Percentiles rank a stretch among this genome's conserved stretches.
Evolutionary conservation across 2,797 vertebrate species (phyloP).

Genomic region (Gadopsis bispinosus): DNA sequence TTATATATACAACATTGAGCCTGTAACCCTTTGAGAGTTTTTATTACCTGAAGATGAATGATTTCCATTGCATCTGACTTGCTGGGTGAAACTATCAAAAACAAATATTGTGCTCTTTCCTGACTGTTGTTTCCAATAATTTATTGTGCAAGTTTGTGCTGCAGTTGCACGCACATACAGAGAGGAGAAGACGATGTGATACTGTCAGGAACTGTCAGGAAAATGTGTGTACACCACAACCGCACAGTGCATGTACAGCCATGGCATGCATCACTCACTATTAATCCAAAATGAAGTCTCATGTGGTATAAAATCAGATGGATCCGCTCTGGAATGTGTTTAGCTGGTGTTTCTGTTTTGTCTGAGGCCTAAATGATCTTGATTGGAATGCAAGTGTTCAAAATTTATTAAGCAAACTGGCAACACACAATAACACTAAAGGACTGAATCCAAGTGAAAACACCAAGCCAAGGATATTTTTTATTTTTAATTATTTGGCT

Average conservation of each 20-base stretch:
- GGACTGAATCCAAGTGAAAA: slow-evolving; percentile 17
- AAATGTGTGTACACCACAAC: not conserved
- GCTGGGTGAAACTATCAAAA: slow-evolving; percentile 2
- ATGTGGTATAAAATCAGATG: slow-evolving; percentile 36
- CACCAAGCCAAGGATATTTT: slow-evolving; percentile 14
- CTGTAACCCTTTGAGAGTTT: slow-evolving; percentile 24
- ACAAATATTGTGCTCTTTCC: slow-evolving; percentile 15
- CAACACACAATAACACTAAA: slow-evolving; percentile 43
- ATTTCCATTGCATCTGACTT: slow-evolving; percentile 29
- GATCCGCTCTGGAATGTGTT: slow-evolving; percentile 43
- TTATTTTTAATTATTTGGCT: slow-evolving; percentile 57
- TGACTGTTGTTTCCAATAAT: slow-evolving; percentile 11
- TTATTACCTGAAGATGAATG: slow-evolving; percentile 53
- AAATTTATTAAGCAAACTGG: slow-evolving; percentile 58
- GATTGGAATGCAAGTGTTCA: slow-evolving; percentile 56
- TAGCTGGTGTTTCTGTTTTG: slow-evolving; percentile 47
- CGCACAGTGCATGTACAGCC: not conserved
- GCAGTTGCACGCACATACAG: slow-evolving; percentile 6
- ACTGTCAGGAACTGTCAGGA: not conserved
- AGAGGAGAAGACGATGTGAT: not conserved
- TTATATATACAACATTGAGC: slow-evolving; percentile 8
- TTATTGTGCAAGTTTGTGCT: slow-evolving; percentile 3
- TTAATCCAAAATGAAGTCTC: slow-evolving; percentile 40
- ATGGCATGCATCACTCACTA: slow-evolving; percentile 17
- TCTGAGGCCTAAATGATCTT: slow-evolving; percentile 54